Evolutionary conservation across 1,140 invertebrate genomes (phyloP).

Genomic region (Caenorhabditis remanei): DNA sequence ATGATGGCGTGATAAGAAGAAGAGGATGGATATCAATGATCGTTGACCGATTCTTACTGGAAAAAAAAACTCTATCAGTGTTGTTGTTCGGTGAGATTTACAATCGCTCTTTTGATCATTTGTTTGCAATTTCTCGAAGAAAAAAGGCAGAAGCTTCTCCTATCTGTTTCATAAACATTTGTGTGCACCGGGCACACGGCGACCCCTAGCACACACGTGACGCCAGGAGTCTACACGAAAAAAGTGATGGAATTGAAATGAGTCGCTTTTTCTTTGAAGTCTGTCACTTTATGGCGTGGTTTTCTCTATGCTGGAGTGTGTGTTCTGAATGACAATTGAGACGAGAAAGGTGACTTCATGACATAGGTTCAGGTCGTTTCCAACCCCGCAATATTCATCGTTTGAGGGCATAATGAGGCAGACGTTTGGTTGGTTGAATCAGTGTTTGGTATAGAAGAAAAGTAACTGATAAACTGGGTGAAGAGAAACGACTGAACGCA

Average conservation of each 20-base stretch:
- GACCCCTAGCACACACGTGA: constrained; percentile 10
- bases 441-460: neutral
- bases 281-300: constrained; percentile 27
- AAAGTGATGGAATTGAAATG: constrained; percentile 23
- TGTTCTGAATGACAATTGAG: constrained; percentile 4
- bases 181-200: constrained; percentile 18
- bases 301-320: neutral
- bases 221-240: neutral
- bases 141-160: neutral
- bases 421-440: neutral
- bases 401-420: neutral
- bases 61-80: neutral
- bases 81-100: constrained; percentile 11
- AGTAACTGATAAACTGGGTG: no score
- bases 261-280: constrained; percentile 16
- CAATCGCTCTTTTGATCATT: constrained; percentile 28
- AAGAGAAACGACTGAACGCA: no score
- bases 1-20: constrained; percentile 29
- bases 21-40: constrained; percentile 1
- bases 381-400: neutral
- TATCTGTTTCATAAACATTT: neutral
- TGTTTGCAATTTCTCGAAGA: neutral
- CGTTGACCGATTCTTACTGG: constrained; percentile 9
- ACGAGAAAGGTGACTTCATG: neutral
- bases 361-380: neutral